Evolutionary conservation across 2,113 vertebrate genomes (phyloP), one percentile per base, ranked within the genome.

Genomic region (Neotoma lepida): DNA sequence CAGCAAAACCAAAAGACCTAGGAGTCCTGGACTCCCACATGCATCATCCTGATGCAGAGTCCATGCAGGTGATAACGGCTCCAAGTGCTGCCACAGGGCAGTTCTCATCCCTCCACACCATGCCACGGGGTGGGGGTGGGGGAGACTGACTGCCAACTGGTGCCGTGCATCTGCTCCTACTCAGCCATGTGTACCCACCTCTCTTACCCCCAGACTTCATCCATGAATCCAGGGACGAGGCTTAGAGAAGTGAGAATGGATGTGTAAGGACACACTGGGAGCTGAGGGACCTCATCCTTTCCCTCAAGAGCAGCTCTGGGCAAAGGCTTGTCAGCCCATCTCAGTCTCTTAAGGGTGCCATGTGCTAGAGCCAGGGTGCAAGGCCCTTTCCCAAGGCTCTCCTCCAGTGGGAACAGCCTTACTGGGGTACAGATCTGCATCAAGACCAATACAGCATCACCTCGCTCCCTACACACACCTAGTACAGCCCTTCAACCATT

Each of bases 261-360:
- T 7, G 0, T 0, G 4, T 4, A 26, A 71, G 28, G 20, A 26
- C 15, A 18, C 22, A 20, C 56, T 51, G 7, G 13, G 56, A n/a
- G 15, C 30, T 0, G 10, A 81, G 14, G 9, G 46, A 28, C 56
- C 8, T 7, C 22, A 9, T 26, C 85, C 85, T 86, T 86, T 44
- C 4, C 33, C 28, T 33, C 41, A 41, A 78, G 9, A 64, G 81
- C 26, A 2, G 2, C 44, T 63, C n/a, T 20, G 1, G n/a, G 35
- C 63, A 46, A 26, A 66, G 9, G 74, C 4, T 49, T 5, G 26
- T 9, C 2, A 28, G 7, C 88, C 64, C 18, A 4, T 86, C 26
- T 58, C 41, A 4, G 3, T 54, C 91, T 49, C 26, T 0, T 15
- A 1, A 4, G 28, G 46, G 22, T 26, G 9, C 44, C 71, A 9